Evolutionary conservation across 2,113 vertebrate species (phyloP).

Genomic region (Cyphomyrus discorhynchus): DNA sequence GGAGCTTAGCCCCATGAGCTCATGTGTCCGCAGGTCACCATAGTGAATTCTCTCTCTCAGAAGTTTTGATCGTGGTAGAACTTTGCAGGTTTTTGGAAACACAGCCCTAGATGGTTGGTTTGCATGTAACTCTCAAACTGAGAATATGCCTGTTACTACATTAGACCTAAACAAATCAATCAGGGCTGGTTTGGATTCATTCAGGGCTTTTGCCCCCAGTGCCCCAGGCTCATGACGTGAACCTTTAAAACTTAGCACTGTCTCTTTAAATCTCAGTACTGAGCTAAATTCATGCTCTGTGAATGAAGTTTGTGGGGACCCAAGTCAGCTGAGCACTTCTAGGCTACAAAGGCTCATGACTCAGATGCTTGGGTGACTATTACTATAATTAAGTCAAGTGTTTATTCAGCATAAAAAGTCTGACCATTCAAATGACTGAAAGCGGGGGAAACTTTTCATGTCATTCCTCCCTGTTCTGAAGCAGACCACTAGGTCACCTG

Average conservation of each 20-base stretch:
- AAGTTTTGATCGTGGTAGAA: neutral
- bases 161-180: neutral
- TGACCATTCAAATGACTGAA: neutral
- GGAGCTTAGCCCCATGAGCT: neutral
- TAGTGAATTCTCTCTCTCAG: neutral
- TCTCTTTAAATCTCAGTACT: neutral
- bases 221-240: neutral
- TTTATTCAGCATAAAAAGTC: neutral
- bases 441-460: neutral
- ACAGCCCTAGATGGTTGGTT: neutral
- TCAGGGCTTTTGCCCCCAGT: neutral
- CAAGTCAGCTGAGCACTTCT: neutral
- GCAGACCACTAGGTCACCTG: neutral
- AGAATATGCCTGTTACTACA: neutral
- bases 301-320: neutral
- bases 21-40: neutral
- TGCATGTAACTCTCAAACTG: neutral
- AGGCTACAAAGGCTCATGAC: neutral
- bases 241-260: neutral
- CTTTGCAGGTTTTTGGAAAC: neutral
- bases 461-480: neutral
- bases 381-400: neutral
- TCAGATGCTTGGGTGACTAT: neutral
- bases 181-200: neutral
- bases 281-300: neutral